A percentile compares a stretch with the other conserved stretches of the same genome.
phyloP scores from a whole-genome alignment of 2,797 vertebrate genomes.

The Takifugu rubripes region DNA sequence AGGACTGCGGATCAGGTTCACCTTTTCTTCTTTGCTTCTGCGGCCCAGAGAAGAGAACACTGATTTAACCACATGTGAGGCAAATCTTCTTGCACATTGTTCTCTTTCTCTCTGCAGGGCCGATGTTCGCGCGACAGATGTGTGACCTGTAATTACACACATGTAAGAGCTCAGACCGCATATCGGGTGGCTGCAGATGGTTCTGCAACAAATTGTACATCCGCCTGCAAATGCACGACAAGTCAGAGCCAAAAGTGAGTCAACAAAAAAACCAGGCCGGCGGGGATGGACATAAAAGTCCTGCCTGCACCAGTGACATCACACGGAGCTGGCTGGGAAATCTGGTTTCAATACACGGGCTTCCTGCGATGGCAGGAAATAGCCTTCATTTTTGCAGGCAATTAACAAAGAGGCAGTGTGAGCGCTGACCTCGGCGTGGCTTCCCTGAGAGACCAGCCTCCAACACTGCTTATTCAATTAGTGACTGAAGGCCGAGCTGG shows the following conservation, averaged over 20 bases:
- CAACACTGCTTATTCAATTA: conserved; percentile 61
- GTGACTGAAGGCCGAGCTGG: conserved; percentile 30
- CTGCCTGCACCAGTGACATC: conserved; percentile 31
- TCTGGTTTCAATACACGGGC: conserved; percentile 83
- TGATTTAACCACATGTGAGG: conserved; percentile 61
- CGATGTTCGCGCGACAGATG: conserved; percentile 60
- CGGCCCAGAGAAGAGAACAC: conserved; percentile 30
- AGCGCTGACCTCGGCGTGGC: conserved; percentile 47
- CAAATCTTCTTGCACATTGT: conserved; percentile 46
- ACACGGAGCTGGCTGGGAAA: conserved; percentile 57
- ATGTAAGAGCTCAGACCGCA: conserved; percentile 29
- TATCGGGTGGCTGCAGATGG: conserved; percentile 18
- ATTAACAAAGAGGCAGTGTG: conserved; percentile 75
- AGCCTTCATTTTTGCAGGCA: conserved; percentile 75
- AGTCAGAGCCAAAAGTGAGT: too few species aligned
- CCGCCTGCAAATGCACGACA: background rate
- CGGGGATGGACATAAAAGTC: conserved; percentile 6
- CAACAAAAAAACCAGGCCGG: too few species aligned
- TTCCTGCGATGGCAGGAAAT: conserved; percentile 85
- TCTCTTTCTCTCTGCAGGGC: conserved; percentile 29
- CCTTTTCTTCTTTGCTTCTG: conserved; percentile 45
- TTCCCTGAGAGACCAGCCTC: conserved; percentile 36
- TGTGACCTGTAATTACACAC: conserved; percentile 46
- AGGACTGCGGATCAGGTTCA: conserved; percentile 63
- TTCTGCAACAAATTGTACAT: conserved; percentile 3